A percentile compares a stretch with the other conserved stretches of the same genome.
phyloP scores from a whole-genome alignment of 2,797 vertebrate genomes.

The Morelia viridis region DNA sequence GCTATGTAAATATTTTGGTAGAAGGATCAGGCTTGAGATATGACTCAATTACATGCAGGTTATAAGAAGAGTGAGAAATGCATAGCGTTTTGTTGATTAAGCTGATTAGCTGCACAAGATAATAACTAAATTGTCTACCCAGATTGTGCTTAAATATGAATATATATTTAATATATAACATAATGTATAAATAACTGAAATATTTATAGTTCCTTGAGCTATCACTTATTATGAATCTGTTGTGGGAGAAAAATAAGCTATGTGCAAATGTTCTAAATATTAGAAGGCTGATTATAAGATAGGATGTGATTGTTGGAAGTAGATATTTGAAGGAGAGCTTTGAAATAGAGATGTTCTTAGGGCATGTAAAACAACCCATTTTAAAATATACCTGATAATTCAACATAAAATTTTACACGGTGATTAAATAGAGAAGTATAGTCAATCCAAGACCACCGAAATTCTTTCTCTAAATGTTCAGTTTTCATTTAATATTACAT shows the following conservation, averaged over 20 bases:
- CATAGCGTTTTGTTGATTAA: background rate
- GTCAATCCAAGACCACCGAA: too few relatives aligned
- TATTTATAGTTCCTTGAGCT: background rate
- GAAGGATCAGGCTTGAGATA: conserved; percentile 8
- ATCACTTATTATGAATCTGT: background rate
- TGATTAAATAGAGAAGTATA: background rate
- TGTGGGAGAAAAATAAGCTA: background rate
- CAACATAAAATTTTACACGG: background rate
- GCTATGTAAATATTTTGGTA: conserved; percentile 35
- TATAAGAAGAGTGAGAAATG: conserved; percentile 9
- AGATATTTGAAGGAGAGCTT: background rate
- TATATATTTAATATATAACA: conserved; percentile 7
- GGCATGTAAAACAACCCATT: background rate
- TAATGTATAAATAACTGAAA: background rate
- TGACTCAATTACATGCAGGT: conserved; percentile 15
- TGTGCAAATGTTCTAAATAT: background rate
- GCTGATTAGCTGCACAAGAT: conserved; percentile 25
- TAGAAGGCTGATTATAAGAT: background rate
- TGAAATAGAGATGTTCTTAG: background rate
- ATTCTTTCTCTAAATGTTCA: background rate
- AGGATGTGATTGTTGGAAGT: background rate
- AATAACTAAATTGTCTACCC: conserved; percentile 15
- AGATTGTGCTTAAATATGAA: conserved; percentile 7
- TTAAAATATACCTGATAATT: background rate
- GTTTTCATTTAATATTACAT: background rate